Evolutionary conservation across 2,888 invertebrate species (phyloP).

Genomic region (Ypsolopha sequella): DNA sequence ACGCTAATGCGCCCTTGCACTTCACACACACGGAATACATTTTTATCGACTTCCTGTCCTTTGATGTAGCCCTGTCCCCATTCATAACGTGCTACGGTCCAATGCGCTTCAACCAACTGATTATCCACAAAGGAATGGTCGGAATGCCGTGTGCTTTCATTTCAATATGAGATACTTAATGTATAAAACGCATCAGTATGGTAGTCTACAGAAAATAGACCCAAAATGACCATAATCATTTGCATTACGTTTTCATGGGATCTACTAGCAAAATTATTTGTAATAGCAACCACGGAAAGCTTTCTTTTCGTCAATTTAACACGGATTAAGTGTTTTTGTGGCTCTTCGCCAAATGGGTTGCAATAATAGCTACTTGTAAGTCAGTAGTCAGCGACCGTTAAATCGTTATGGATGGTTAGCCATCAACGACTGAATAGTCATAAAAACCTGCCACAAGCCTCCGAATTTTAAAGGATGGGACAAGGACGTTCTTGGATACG

Average conservation of each 20-base stretch:
- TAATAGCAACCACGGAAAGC: too few species aligned
- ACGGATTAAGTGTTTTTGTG: neutral
- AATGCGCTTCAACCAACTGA: conserved; percentile 14
- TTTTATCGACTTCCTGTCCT: conserved; percentile 35
- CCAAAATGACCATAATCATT: too few species aligned
- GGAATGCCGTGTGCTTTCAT: too few species aligned
- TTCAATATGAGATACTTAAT: too few species aligned
- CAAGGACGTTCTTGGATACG: too few species aligned
- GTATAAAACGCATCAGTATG: too few species aligned
- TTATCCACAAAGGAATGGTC: neutral
- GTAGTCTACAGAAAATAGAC: too few species aligned
- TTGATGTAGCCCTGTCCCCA: conserved; percentile 33
- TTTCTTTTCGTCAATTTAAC: too few species aligned
- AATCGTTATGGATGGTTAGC: conserved; percentile 29
- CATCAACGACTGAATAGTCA: conserved; percentile 13
- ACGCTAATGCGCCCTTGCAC: conserved; percentile 38
- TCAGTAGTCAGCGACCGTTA: conserved; percentile 31
- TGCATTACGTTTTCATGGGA: too few species aligned
- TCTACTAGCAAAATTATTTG: too few species aligned
- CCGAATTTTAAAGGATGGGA: conserved; percentile 1
- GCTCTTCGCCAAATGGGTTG: neutral
- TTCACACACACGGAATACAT: conserved; percentile 18
- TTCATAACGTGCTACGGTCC: conserved; percentile 40
- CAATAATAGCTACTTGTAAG: neutral
- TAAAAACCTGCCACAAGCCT: conserved; percentile 14